Percentiles rank a stretch among this genome's conserved stretches.
Evolutionary conservation across 2,797 vertebrate species (phyloP).

Genomic region (Pangasius larnaudii): DNA sequence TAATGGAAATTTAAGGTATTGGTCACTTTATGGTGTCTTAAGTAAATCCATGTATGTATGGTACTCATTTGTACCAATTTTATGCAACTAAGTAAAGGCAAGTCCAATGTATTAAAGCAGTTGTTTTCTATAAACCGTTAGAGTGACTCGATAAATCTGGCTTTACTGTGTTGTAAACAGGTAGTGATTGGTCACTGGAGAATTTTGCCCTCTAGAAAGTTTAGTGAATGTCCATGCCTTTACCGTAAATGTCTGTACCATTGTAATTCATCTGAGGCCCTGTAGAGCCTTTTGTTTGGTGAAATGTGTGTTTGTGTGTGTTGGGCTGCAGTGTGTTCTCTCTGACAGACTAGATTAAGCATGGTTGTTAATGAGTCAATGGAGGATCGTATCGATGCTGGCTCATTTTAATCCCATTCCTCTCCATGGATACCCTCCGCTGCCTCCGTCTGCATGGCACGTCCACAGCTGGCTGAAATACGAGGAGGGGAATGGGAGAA

Average conservation of each 20-base stretch:
- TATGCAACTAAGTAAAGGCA: background rate
- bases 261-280: constrained; percentile 42
- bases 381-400: constrained; percentile 46
- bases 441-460: constrained; percentile 42
- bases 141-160: constrained; percentile 24
- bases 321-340: constrained; percentile 18
- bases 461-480: constrained; percentile 44
- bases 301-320: constrained; percentile 26
- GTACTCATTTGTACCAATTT: background rate
- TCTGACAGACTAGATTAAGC: constrained; percentile 50
- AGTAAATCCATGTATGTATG: background rate
- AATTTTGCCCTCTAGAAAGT: constrained; percentile 17
- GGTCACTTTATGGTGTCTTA: background rate
- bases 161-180: constrained; percentile 22
- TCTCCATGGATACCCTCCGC: constrained; percentile 45
- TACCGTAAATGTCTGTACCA: constrained; percentile 17
- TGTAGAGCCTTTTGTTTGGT: constrained; percentile 39
- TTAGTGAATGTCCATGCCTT: constrained; percentile 23
- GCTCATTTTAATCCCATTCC: constrained; percentile 53
- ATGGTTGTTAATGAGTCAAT: constrained; percentile 52
- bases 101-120: constrained; percentile 9
- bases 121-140: constrained; percentile 26
- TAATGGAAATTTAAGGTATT: background rate
- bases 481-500: constrained; percentile 39
- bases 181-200: constrained; percentile 28